phyloP scores from a whole-genome alignment of 2,797 vertebrate genomes.

The Tapera naevia region DNA sequence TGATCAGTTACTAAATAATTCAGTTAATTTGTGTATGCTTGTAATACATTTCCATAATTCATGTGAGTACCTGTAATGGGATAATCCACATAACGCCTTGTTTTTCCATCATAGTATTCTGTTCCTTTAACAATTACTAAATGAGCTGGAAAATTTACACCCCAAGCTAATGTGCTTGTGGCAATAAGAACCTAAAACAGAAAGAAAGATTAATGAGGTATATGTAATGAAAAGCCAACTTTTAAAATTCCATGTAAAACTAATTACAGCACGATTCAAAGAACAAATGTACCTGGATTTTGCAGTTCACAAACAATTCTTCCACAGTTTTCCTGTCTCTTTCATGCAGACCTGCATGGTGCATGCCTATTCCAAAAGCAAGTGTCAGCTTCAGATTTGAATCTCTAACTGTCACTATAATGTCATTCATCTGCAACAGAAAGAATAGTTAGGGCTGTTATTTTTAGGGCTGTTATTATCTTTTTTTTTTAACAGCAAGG shows the following conservation, averaged over 20 bases:
- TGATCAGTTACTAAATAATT: neutral
- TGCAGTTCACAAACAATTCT: constrained; percentile 97
- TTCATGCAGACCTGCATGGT: constrained; percentile 95
- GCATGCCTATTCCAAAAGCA: constrained; percentile 97
- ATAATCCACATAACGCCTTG: constrained; percentile 95
- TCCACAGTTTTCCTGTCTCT: constrained; percentile 94
- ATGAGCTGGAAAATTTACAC: constrained; percentile 98
- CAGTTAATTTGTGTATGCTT: neutral
- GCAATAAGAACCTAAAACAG: constrained; percentile 91
- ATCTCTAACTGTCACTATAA: constrained; percentile 91
- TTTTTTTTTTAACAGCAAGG: neutral
- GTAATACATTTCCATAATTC: constrained; percentile 11
- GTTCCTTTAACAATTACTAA: constrained; percentile 98
- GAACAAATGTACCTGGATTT: constrained; percentile 88
- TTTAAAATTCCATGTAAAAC: constrained; percentile 44
- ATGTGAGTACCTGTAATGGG: constrained; percentile 91
- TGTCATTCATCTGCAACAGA: constrained; percentile 86
- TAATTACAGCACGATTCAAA: neutral
- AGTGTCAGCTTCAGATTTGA: constrained; percentile 96
- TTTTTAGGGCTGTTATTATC: neutral
- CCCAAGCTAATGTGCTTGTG: constrained; percentile 97
- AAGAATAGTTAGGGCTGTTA: constrained; percentile 23
- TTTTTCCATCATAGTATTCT: constrained; percentile 97
- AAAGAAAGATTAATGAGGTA: constrained; percentile 53
- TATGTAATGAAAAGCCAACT: constrained; percentile 43